Evolutionary conservation across 2,113 vertebrate genomes (phyloP), one percentile per base, ranked within the genome.

Genomic region (Cariama cristata): DNA sequence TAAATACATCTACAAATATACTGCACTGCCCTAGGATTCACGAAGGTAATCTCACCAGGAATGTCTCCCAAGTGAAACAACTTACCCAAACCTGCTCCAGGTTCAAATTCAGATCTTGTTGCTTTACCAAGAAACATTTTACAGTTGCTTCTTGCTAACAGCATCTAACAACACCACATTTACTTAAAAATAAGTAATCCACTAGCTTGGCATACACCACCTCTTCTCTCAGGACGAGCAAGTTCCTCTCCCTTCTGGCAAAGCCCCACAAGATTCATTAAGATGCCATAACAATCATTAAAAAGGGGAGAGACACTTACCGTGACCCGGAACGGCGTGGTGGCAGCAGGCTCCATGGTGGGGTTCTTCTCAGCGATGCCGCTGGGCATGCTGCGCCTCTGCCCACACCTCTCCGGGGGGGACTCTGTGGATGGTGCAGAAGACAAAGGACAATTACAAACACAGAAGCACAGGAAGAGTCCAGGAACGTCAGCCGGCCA

Each of bases 271-370:
- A 12, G 2, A 96, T 11, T 10, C n/a, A 71, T 18, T 8, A 58
- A 23, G 63, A 38, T 71, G 85, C 50, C 63, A 7, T 8, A 38
- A 9, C 4, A 95, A 13, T 16, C 19, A 14, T 27, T 23, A 44
- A 9, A 71, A 67, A 22, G 81, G 73, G 81, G 63, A 83, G 84
- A 86, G 94, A 55, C 86, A 96, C 98, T 99, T 98, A 99, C 99
- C 97, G 99, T 99, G 98, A 99, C 99, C 40, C 99, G 98, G 98
- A 99, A 99, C 14, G 99, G 99, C 0, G 99, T 98, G 6, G 99
- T 95, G 7, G 99, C 96, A 2, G 99, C 79, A 6, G 99, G 97
- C 97, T 99, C 99, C 99, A 99, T 99, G 97, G 96, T 83, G 97
- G 99, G 97, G 97, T 96, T 98, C 98, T 99, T 99, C 85, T 99